Evolutionary conservation across 2,113 vertebrate species (phyloP).

Genomic region (Eubucco bourcierii): DNA sequence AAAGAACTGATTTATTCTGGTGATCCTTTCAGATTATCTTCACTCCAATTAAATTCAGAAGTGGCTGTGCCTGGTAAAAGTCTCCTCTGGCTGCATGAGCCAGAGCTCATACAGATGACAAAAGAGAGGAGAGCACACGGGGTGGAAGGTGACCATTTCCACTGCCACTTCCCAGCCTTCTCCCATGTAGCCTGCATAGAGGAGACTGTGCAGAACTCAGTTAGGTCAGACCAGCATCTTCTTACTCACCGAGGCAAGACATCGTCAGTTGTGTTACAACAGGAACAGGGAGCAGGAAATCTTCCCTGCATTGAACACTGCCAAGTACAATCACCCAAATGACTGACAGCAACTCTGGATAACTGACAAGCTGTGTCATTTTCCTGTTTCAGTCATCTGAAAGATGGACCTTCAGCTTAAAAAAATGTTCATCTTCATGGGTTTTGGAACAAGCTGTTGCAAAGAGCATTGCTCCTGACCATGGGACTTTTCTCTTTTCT

Average conservation of each 20-base stretch:
- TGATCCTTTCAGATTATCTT: background rate
- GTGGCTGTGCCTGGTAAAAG: background rate
- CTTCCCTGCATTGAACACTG: background rate
- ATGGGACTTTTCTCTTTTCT: background rate
- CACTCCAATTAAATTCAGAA: background rate
- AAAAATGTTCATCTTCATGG: background rate
- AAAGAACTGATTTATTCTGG: background rate
- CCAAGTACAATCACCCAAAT: slow-evolving; percentile 23
- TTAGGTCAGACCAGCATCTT: slow-evolving; percentile 12
- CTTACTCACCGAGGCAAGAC: slow-evolving; percentile 6
- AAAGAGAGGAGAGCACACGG: background rate
- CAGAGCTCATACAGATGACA: rapidly evolving
- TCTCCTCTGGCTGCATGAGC: background rate
- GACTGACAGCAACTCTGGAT: slow-evolving; percentile 14
- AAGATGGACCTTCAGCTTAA: background rate
- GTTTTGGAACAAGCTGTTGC: background rate
- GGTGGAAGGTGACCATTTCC: background rate
- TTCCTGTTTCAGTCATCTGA: slow-evolving; percentile 26
- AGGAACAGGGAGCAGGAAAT: slow-evolving; percentile 16
- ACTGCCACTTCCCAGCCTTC: background rate
- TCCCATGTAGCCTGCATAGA: background rate
- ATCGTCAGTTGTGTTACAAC: slow-evolving; percentile 32
- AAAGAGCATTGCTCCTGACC: background rate
- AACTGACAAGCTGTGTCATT: slow-evolving; percentile 39
- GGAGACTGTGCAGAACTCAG: background rate